Evolutionary conservation across 1,140 invertebrate genomes (phyloP).

Genomic region (Philopotamus ludificatus): DNA sequence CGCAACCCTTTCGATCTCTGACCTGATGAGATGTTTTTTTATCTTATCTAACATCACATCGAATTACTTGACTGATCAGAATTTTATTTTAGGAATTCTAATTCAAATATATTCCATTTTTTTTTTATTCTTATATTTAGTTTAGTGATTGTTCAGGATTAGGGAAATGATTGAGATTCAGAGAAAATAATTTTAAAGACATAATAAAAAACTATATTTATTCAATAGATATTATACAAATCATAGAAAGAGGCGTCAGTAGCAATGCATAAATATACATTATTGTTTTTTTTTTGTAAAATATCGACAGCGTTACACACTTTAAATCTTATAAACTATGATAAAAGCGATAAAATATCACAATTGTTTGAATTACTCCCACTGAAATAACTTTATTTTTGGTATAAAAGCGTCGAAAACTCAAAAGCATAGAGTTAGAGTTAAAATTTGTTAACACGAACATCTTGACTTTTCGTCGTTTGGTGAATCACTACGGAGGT

Average conservation of each 20-base stretch:
- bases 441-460: conserved; percentile 20
- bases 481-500: conserved; percentile 18
- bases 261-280: conserved; percentile 38
- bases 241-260: conserved; percentile 38
- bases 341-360: conserved; percentile 41
- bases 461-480: conserved; percentile 22
- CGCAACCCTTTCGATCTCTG: no score
- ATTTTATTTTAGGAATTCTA: conserved; percentile 4
- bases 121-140: not conserved
- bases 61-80: no score
- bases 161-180: not conserved
- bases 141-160: not conserved
- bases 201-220: conserved; percentile 36
- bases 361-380: conserved; percentile 33
- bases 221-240: conserved; percentile 37
- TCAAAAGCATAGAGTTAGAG: conserved; percentile 28
- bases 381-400: conserved; percentile 18
- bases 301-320: conserved; percentile 40
- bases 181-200: conserved; percentile 15
- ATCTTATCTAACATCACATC: no score
- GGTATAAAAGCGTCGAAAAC: conserved; percentile 40
- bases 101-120: not conserved
- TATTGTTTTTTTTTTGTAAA: conserved; percentile 29
- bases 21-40: no score
- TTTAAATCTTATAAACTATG: conserved; percentile 37